A percentile compares a stretch with the other conserved stretches of the same genome.
These are phyloP conservation scores for Epinotia bilunana DNA, from an alignment of 2,888 invertebrate species.

Conservation along the genomic window DNA sequence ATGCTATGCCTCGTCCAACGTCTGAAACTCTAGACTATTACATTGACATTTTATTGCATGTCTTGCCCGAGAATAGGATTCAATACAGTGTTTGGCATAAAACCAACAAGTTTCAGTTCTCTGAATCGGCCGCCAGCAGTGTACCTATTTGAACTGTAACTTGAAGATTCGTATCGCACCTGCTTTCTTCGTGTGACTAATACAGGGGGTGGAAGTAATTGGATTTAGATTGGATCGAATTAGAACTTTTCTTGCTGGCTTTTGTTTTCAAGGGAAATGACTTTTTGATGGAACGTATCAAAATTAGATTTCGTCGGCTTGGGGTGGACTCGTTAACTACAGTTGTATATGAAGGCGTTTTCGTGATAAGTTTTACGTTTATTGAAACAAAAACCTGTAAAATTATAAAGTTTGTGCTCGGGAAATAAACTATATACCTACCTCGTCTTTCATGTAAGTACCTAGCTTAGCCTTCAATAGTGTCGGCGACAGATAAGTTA, in stretches of 20 bases:
- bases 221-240: conserved; percentile 81
- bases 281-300: conserved; percentile 79
- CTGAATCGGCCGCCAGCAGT: conserved; percentile 11
- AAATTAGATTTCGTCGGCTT: conserved; percentile 68
- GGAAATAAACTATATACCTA: not conserved
- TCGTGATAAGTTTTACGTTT: conserved; percentile 7
- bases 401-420: not conserved
- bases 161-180: conserved; percentile 56
- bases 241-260: conserved; percentile 74
- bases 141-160: conserved; percentile 48
- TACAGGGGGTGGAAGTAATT: conserved; percentile 73
- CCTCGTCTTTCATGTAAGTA: not conserved
- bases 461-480: no score
- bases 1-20: not conserved
- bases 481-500: no score
- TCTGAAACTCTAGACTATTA: conserved; percentile 4
- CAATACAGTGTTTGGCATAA: conserved; percentile 23
- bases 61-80: conserved; percentile 10
- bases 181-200: conserved; percentile 64
- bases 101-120: conserved; percentile 20
- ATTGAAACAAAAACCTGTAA: not conserved
- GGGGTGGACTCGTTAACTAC: conserved; percentile 46
- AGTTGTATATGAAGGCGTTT: conserved; percentile 22
- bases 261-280: conserved; percentile 77
- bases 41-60: conserved; percentile 11